A percentile compares a stretch with the other conserved stretches of the same genome.
Conservation (phyloP, 2,113 vertebrate genomes). For the Mesembrinibis cayennensis region DNA sequence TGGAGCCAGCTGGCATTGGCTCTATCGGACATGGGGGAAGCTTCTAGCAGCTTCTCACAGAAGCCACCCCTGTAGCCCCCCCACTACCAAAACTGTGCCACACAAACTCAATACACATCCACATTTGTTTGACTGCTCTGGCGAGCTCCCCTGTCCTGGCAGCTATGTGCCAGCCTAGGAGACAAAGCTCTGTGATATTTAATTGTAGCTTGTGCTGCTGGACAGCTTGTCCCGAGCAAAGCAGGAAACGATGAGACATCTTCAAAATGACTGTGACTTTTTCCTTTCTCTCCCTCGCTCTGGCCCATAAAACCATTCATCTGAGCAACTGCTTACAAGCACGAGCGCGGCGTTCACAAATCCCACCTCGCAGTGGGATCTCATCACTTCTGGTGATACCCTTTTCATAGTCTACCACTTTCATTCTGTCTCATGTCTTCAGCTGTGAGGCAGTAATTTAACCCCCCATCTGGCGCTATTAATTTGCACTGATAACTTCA, state of each 20-base stretch:
- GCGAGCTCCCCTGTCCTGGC: not conserved
- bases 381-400: conserved; percentile 4
- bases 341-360: accelerated
- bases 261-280: not conserved
- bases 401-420: conserved; percentile 11
- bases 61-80: not conserved
- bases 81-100: not conserved
- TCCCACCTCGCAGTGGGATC: not conserved
- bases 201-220: not conserved
- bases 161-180: not conserved
- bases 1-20: not conserved
- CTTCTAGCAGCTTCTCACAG: not conserved
- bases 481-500: conserved; percentile 47
- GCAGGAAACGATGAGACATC: not conserved
- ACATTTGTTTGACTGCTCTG: not conserved
- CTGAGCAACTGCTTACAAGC: not conserved
- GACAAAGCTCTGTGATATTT: not conserved
- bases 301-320: not conserved
- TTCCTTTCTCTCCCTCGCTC: not conserved
- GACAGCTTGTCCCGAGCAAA: not conserved
- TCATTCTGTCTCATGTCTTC: not conserved
- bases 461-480: not conserved
- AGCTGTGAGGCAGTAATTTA: conserved; percentile 49
- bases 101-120: not conserved
- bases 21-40: not conserved